Base-by-base conservation (phyloP, 2,888 invertebrate genomes). In the Mimas tiliae region DNA sequence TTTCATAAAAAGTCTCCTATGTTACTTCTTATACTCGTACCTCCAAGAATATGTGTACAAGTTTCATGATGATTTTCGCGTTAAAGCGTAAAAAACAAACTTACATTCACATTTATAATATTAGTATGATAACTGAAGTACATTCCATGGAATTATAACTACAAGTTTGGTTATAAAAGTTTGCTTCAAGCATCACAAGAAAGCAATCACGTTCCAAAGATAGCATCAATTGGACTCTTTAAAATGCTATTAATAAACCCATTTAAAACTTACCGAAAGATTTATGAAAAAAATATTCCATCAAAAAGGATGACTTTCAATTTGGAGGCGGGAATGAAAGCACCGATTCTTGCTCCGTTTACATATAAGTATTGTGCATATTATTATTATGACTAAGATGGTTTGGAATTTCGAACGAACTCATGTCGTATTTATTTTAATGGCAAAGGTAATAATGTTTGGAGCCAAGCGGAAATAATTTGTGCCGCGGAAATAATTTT, bases 221-320 rank as follows among this genome's bases (percentile, higher is more conserved):
- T 42, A 58, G 6, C 11, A 58, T 38, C 9, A 55, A 58, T 47
- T 50, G 19, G 19, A 12, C 38, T 11, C 16, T 55, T 38, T 42
- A 42, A 16, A 58, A 19, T 16, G 19, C 19, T 42, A 38, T 11
- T 58, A 34, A 38, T 38, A 38, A 42, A 16, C 19, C 12, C 55
- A 11, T 38, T 12, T 9, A 53, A 33, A n/a, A 1, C 27, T 53
- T 12, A 21, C 6, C 1, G n/a, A 38, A 16, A 58, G n/a, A 42
- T 42, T 38, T 52, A 3, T 6, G 42, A 45, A 50, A 58, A 55
- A 58, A 58, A 38, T 9, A 42, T n/a, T 19, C 42, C 42, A 58
- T 58, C 58, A 58, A 58, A 38, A 38, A 58, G n/a, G 38, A 38
- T 58, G 55, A 58, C 55, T 58, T n/a, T 58, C 55, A 16, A 58